Percentiles rank a stretch among this genome's conserved stretches.
Conservation (phyloP, 2,888 invertebrate genomes). For the Leucophenga montana region DNA sequence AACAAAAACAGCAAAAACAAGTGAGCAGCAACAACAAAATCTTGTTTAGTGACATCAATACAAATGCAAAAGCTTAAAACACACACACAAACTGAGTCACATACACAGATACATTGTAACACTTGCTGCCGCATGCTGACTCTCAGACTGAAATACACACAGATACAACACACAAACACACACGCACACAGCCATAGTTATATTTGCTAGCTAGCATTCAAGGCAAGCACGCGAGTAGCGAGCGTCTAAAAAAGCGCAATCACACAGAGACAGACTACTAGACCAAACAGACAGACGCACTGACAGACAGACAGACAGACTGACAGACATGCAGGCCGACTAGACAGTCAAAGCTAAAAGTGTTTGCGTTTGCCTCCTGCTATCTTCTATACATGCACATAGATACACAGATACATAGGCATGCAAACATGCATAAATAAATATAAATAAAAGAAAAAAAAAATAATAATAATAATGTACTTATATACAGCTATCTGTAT, state of each 20-base stretch:
- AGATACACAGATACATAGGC: conserved; percentile 13
- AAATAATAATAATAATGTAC: not conserved
- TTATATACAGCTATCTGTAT: conserved; percentile 22
- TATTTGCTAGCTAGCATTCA: not conserved
- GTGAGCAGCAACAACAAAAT: conserved; percentile 40
- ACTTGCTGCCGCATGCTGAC: conserved; percentile 14
- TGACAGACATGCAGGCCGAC: too few relatives aligned
- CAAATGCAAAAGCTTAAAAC: conserved; percentile 32
- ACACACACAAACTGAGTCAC: conserved; percentile 25
- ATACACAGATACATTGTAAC: conserved; percentile 10
- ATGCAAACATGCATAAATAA: conserved; percentile 14
- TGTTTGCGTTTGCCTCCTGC: conserved; percentile 34
- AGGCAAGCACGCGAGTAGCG: conserved; percentile 1
- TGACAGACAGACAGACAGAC: too few relatives aligned
- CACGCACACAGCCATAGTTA: not conserved
- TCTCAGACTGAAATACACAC: not conserved
- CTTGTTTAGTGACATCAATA: conserved; percentile 49
- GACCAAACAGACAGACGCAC: not conserved
- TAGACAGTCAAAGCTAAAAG: conserved; percentile 28
- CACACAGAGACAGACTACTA: conserved; percentile 2
- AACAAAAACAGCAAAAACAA: conserved; percentile 14
- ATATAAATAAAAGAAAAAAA: not conserved
- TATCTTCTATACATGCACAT: conserved; percentile 13
- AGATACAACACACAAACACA: conserved; percentile 7
- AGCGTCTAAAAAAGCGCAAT: conserved; percentile 30